Evolutionary conservation across 1,140 invertebrate species (phyloP).

Genomic region (Rhyzopertha dominica): DNA sequence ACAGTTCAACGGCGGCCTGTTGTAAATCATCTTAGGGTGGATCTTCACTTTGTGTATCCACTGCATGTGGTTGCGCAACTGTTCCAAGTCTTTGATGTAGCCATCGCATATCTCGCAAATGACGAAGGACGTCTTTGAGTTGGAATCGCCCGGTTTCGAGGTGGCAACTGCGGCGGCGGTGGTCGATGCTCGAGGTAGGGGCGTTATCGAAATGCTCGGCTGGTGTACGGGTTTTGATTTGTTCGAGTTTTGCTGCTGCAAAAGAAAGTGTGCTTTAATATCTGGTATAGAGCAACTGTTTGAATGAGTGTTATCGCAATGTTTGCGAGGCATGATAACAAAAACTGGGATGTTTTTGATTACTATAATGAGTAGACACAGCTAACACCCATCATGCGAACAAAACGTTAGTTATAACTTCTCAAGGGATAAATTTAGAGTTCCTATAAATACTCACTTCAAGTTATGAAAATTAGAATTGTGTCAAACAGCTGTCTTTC

Average conservation of each 20-base stretch:
- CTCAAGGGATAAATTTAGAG: too few species aligned
- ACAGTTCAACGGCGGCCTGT: conserved; percentile 88
- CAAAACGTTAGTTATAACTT: too few species aligned
- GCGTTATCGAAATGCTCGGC: conserved; percentile 88
- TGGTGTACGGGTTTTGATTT: conserved; percentile 57
- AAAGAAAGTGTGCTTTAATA: too few species aligned
- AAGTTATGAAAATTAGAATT: too few species aligned
- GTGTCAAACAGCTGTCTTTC: too few species aligned
- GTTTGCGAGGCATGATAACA: too few species aligned
- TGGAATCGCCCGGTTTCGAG: conserved; percentile 45
- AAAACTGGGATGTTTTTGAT: too few species aligned
- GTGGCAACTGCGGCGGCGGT: conserved; percentile 32
- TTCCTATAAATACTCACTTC: too few species aligned
- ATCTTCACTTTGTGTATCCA: conserved; percentile 96
- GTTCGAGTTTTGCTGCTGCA: conserved; percentile 30
- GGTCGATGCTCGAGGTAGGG: conserved; percentile 63
- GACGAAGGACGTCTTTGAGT: conserved; percentile 74
- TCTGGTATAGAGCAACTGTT: neutral
- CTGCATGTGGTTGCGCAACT: conserved; percentile 90
- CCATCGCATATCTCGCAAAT: conserved; percentile 95
- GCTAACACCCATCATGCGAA: too few species aligned
- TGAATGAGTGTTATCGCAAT: neutral
- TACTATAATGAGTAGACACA: too few species aligned
- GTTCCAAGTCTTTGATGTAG: conserved; percentile 90
- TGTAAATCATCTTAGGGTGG: conserved; percentile 94